A percentile compares a stretch with the other conserved stretches of the same genome.
Evolutionary conservation across 2,113 vertebrate genomes (phyloP).

Genomic region (Arvicanthis niloticus): DNA sequence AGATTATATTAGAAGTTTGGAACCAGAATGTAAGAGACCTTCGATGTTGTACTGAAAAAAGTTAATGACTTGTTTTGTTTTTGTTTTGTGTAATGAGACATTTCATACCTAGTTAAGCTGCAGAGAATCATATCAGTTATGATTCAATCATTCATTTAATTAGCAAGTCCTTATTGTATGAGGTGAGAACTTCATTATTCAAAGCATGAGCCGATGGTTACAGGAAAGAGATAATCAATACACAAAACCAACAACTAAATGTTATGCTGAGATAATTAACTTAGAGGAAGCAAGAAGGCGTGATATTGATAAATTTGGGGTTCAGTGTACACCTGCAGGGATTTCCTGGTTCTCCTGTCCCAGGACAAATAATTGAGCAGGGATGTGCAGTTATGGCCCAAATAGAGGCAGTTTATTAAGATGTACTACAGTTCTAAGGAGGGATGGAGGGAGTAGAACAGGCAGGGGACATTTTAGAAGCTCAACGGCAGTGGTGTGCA

Average conservation of each 20-base stretch:
- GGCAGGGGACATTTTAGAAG: not conserved
- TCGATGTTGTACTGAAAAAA: not conserved
- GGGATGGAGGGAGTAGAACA: no score
- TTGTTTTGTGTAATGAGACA: not conserved
- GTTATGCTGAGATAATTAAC: not conserved
- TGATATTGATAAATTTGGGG: not conserved
- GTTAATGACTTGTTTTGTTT: not conserved
- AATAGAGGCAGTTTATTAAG: not conserved
- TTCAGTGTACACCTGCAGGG: not conserved
- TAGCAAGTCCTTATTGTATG: not conserved
- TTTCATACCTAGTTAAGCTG: slow-evolving; percentile 38
- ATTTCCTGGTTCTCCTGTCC: not conserved
- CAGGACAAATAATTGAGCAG: not conserved
- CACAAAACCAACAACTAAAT: not conserved
- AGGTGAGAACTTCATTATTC: not conserved
- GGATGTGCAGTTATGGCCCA: not conserved
- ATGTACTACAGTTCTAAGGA: not conserved
- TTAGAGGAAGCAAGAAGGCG: not conserved
- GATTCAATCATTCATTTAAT: slow-evolving; percentile 40
- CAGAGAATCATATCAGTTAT: not conserved
- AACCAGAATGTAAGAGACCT: not conserved
- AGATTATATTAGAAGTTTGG: not conserved
- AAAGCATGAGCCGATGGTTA: not conserved
- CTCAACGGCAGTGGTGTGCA: not conserved
- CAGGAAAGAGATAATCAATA: not conserved